phyloP scores from a whole-genome alignment of 2,113 vertebrate genomes.

The Nibea coibor region DNA sequence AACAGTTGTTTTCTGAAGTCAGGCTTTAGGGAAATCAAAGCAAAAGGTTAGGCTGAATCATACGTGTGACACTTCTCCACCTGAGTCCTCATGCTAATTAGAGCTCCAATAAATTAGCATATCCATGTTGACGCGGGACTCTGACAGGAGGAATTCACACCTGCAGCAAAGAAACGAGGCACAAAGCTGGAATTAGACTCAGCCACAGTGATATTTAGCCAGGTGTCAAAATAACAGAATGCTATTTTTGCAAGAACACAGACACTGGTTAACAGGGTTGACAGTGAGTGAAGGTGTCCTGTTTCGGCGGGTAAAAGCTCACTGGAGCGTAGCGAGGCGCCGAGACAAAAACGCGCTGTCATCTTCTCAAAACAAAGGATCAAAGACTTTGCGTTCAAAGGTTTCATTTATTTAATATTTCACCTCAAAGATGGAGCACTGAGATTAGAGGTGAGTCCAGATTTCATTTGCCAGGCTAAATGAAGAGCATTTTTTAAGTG shows the following conservation, averaged over 20 bases:
- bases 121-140: conserved; percentile 63
- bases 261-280: conserved; percentile 44
- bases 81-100: conserved; percentile 76
- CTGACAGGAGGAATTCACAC: conserved; percentile 71
- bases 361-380: conserved; percentile 63
- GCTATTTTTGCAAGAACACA: conserved; percentile 44
- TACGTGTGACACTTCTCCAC: conserved; percentile 67
- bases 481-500: neutral
- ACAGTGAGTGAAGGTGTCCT: conserved; percentile 13
- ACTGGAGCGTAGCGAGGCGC: neutral
- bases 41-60: conserved; percentile 77
- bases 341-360: neutral
- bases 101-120: conserved; percentile 74
- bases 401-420: conserved; percentile 20
- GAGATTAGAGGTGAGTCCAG: neutral
- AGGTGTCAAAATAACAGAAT: conserved; percentile 72
- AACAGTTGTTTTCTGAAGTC: conserved; percentile 63
- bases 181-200: conserved; percentile 61
- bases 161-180: conserved; percentile 55
- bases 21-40: conserved; percentile 79
- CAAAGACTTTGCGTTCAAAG: conserved; percentile 49
- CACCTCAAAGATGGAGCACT: conserved; percentile 12
- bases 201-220: conserved; percentile 69
- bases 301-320: conserved; percentile 24
- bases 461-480: conserved; percentile 11